Evolutionary conservation across 2,888 invertebrate species (phyloP).

Genomic region (Euzophera pinguis): DNA sequence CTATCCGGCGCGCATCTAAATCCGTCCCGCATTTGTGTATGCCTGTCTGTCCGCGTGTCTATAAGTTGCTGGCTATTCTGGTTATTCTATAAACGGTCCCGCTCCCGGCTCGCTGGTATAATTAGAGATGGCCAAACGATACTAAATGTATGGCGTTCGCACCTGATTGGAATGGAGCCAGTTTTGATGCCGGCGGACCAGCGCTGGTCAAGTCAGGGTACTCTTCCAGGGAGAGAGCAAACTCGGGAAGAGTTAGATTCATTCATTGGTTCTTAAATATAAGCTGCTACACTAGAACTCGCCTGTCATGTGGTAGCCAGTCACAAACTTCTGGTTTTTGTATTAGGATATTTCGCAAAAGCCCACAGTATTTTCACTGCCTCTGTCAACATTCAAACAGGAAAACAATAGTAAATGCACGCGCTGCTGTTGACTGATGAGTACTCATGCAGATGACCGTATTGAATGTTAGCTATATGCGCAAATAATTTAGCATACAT

Average conservation of each 20-base stretch:
- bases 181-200: constrained; percentile 29
- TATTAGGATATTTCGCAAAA: too few relatives aligned
- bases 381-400: too few relatives aligned
- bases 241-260: too few relatives aligned
- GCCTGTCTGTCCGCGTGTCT: constrained; percentile 42
- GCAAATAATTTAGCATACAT: background rate
- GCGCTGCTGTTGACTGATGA: too few relatives aligned
- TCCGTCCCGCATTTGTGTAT: constrained; percentile 29
- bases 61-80: constrained; percentile 63
- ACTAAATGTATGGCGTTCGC: constrained; percentile 53
- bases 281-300: too few relatives aligned
- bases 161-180: constrained; percentile 71
- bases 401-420: too few relatives aligned
- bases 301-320: too few relatives aligned
- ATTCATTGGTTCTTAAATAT: too few relatives aligned
- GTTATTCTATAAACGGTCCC: constrained; percentile 64
- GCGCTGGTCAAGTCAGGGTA: constrained; percentile 18
- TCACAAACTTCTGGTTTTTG: too few relatives aligned
- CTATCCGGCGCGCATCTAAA: constrained; percentile 39
- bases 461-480: background rate
- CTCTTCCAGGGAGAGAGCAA: too few relatives aligned
- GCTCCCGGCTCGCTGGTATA: constrained; percentile 51
- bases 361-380: too few relatives aligned
- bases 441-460: too few relatives aligned
- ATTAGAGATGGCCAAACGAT: constrained; percentile 66